Base-by-base conservation (phyloP, 2,888 invertebrate genomes). In the Orgyia antiqua region DNA sequence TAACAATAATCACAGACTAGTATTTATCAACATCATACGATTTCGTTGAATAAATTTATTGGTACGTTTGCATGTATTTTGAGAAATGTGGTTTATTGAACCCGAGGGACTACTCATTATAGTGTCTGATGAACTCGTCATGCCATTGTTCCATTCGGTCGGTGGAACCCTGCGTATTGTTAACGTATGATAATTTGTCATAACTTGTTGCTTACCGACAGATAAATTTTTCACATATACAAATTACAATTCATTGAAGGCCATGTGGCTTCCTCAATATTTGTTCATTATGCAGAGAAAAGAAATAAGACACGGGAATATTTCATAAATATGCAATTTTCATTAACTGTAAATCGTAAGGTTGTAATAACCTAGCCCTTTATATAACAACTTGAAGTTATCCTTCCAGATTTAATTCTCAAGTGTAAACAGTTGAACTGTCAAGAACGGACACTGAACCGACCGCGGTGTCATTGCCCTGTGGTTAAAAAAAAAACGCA, bases 391-490 rank as follows among this genome's bases (percentile, higher is more conserved):
- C 45, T 51, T 60, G 63, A 68, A 68, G 63, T 64, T 52, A 75
- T 79, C 78, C 76, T 73, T 70, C 62, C 70, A 69, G 71, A 71
- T 68, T 70, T 68, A 66, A 62, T 57, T 41, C 42, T 45, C 51
- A 51, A 73, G 73, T 73, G 73, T 80, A 83, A 84, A 83, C 77
- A 84, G 83, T 82, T 83, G 79, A 83, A 83, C 83, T 84, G 83
- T 86, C 84, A 84, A 84, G 86, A 84, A 84, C 84, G 86, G 84
- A 60, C 84, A 82, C 75, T 77, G 84, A 82, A 78, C 84, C 79
- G 74, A 59, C 58, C 63, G 58, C 62, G 61, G 70, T 69, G 84
- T 84, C 83, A 80, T 72, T 83, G 84, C 82, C 83, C 84, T 63
- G 71, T 59, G 78, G 74, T 73, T 65, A 77, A 84, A 83, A 75